These are phyloP conservation scores for Hetaerina titia DNA, from an alignment of 2,888 invertebrate species.

Conservation along the genomic window DNA sequence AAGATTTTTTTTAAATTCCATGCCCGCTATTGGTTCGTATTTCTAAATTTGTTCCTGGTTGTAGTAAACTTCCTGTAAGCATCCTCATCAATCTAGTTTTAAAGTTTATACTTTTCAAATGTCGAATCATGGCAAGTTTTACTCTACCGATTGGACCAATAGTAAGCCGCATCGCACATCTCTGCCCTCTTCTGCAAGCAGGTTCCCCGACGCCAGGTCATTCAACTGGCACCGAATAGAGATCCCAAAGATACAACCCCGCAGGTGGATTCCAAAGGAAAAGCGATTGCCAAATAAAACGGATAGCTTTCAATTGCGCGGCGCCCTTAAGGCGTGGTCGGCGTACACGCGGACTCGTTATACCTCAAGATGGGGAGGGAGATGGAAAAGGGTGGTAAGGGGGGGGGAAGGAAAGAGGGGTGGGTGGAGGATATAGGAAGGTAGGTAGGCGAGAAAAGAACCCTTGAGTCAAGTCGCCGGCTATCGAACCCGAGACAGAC, in stretches of 20 bases:
- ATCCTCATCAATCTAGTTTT: no score
- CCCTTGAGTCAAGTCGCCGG: background rate
- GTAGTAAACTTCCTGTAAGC: no score
- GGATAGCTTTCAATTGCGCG: slow-evolving; percentile 52
- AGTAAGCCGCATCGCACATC: no score
- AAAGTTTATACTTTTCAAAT: no score
- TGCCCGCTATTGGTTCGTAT: no score
- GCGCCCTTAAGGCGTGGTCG: background rate
- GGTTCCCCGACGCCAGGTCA: slow-evolving; percentile 27
- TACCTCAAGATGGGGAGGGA: no score
- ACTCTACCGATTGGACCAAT: no score
- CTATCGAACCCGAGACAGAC: slow-evolving; percentile 64
- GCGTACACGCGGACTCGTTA: background rate
- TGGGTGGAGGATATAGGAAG: background rate
- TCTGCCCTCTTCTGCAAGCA: background rate
- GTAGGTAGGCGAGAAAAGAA: background rate
- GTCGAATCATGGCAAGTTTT: no score
- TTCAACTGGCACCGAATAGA: slow-evolving; percentile 53
- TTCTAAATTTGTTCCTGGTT: no score
- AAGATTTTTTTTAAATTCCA: no score
- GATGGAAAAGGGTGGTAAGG: background rate
- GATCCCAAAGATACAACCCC: background rate
- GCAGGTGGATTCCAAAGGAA: slow-evolving; percentile 40
- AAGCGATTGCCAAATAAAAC: slow-evolving; percentile 60
- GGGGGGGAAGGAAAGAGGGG: background rate